phyloP scores from a whole-genome alignment of 1,140 invertebrate genomes.

The Aethina tumida region DNA sequence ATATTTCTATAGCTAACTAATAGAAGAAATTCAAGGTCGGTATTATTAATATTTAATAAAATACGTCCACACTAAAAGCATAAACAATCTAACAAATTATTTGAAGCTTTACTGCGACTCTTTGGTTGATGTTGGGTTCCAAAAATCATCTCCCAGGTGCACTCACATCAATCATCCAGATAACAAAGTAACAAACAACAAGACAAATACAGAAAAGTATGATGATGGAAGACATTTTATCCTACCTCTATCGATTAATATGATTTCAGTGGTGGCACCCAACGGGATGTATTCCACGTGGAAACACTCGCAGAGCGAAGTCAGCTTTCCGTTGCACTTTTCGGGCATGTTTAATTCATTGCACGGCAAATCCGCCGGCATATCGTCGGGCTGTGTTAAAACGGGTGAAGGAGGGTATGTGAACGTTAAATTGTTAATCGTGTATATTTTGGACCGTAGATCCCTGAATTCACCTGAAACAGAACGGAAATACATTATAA shows the following conservation, averaged over 20 bases:
- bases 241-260: slow-evolving; percentile 60
- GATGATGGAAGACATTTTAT: slow-evolving; percentile 1
- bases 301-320: slow-evolving; percentile 52
- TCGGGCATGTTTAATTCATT: slow-evolving; percentile 31
- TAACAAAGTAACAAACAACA: no score
- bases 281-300: slow-evolving; percentile 52
- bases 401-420: slow-evolving; percentile 59
- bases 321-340: slow-evolving; percentile 35
- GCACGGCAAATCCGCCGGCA: slow-evolving; percentile 44
- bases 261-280: slow-evolving; percentile 51
- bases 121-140: no score
- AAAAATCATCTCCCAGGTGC: no score
- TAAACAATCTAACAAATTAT: no score
- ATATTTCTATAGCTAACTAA: no score
- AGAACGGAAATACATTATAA: no score
- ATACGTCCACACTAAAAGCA: no score
- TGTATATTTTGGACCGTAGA: slow-evolving; percentile 31
- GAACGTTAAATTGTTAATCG: slow-evolving; percentile 55
- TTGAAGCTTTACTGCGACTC: no score
- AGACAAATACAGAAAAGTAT: no score
- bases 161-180: no score
- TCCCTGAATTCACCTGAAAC: slow-evolving; percentile 18
- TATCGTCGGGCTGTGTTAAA: slow-evolving; percentile 48
- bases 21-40: no score
- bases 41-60: no score